phyloP scores from a whole-genome alignment of 2,888 invertebrate genomes.

The Mythimna pallens region DNA sequence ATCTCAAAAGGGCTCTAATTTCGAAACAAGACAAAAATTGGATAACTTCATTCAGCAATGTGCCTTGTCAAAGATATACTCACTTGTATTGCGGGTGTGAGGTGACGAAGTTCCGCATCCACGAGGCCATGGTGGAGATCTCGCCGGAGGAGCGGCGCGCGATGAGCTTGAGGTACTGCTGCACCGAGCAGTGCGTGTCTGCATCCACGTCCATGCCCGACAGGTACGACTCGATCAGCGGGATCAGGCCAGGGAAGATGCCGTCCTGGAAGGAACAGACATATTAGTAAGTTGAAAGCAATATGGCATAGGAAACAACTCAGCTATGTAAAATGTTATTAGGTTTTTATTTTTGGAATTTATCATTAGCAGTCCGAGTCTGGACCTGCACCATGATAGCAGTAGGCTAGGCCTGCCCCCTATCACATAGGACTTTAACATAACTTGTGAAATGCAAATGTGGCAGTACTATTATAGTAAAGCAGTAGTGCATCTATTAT shows the following conservation, averaged over 20 bases:
- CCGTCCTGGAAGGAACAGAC: conserved; percentile 91
- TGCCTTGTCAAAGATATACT: conserved; percentile 68
- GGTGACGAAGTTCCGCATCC: conserved; percentile 97
- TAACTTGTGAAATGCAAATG: too few species aligned
- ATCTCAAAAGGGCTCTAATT: too few species aligned
- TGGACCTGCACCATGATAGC: too few species aligned
- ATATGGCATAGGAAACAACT: background rate
- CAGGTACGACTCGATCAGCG: conserved; percentile 98
- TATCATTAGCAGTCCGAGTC: too few species aligned
- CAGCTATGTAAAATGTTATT: background rate
- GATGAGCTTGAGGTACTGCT: conserved; percentile 98
- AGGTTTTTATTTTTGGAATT: too few species aligned
- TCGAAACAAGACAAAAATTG: background rate
- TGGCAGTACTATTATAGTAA: too few species aligned
- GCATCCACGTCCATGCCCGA: conserved; percentile 99
- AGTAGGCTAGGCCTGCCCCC: too few species aligned
- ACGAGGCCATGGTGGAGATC: conserved; percentile 97
- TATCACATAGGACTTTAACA: too few species aligned
- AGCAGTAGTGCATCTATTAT: too few species aligned
- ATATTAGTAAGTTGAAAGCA: background rate
- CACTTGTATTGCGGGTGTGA: conserved; percentile 97
- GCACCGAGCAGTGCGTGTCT: conserved; percentile 99
- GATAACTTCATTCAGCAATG: background rate
- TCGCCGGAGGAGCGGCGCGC: conserved; percentile 96
- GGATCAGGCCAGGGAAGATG: conserved; percentile 98